Evolutionary conservation across 2,797 vertebrate genomes (phyloP).

Genomic region (Anniella stebbinsi): DNA sequence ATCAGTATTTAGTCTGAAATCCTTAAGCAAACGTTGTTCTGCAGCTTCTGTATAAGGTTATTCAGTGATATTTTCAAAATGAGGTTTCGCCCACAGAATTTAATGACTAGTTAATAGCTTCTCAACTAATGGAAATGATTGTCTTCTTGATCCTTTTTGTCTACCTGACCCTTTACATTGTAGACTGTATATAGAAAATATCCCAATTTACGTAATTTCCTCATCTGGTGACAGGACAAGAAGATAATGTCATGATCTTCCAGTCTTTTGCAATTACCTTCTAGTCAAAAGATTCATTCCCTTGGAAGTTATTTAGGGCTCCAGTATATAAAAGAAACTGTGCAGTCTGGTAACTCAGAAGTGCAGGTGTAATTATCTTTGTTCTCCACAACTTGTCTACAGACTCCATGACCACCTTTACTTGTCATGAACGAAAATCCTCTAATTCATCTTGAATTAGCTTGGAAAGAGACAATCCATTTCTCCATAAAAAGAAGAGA

Average conservation of each 20-base stretch:
- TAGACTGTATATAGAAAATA: background rate
- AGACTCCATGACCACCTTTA: background rate
- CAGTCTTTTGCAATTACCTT: background rate
- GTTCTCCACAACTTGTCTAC: background rate
- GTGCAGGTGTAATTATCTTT: background rate
- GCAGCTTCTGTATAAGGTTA: background rate
- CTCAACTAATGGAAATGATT: background rate
- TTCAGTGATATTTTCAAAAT: conserved; percentile 9
- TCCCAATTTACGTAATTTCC: background rate
- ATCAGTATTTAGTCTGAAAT: conserved; percentile 3
- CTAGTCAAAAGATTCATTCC: background rate
- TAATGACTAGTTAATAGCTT: background rate
- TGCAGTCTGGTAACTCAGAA: background rate
- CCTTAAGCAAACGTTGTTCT: background rate
- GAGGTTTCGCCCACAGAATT: background rate
- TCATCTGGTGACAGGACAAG: background rate
- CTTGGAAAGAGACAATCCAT: background rate
- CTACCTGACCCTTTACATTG: background rate
- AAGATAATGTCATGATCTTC: background rate
- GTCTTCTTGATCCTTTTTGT: background rate
- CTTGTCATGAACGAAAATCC: background rate
- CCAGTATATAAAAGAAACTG: background rate
- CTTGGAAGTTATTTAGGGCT: background rate
- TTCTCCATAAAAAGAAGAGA: background rate
- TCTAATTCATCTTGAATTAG: background rate